These are phyloP conservation scores for Orius insidiosus DNA, from an alignment of 1,140 invertebrate species.

Conservation along the genomic window DNA sequence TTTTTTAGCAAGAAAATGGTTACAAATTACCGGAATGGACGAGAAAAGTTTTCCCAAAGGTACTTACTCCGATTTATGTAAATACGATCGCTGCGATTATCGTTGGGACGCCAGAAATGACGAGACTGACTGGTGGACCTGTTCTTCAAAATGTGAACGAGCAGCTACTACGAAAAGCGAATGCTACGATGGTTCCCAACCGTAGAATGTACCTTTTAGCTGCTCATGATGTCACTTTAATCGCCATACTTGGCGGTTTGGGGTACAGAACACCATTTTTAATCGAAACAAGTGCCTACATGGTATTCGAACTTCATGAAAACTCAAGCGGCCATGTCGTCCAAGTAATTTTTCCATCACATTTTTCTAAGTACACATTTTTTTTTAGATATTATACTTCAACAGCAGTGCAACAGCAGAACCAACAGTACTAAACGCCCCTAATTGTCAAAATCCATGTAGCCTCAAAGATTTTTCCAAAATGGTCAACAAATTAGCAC, in stretches of 20 bases:
- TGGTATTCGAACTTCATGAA: conserved; percentile 13
- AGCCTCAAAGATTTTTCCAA: background rate
- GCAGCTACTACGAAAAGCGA: conserved; percentile 33
- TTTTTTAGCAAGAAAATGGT: conserved; percentile 11
- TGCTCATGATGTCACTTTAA: conserved; percentile 56
- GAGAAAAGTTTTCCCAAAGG: conserved; percentile 7
- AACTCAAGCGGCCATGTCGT: conserved; percentile 6
- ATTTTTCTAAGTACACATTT: background rate
- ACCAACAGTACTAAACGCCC: conserved; percentile 4
- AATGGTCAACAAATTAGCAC: background rate
- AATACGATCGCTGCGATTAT: conserved; percentile 1
- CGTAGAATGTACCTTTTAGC: conserved; percentile 55
- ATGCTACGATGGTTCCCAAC: conserved; percentile 27
- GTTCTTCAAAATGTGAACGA: conserved; percentile 43
- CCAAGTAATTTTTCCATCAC: background rate
- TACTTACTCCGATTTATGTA: conserved; percentile 1
- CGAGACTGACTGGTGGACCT: conserved; percentile 25
- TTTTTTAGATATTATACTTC: conserved; percentile 9
- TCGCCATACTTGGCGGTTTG: conserved; percentile 3
- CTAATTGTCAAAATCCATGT: conserved; percentile 6
- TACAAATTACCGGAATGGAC: conserved; percentile 13
- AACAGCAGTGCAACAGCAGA: conserved; percentile 3
- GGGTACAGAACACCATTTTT: conserved; percentile 1
- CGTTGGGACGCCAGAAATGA: conserved; percentile 9
- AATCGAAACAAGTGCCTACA: conserved; percentile 12